Evolutionary conservation across 2,888 invertebrate species (phyloP).

Genomic region (Lepetodrilus schrolli): DNA sequence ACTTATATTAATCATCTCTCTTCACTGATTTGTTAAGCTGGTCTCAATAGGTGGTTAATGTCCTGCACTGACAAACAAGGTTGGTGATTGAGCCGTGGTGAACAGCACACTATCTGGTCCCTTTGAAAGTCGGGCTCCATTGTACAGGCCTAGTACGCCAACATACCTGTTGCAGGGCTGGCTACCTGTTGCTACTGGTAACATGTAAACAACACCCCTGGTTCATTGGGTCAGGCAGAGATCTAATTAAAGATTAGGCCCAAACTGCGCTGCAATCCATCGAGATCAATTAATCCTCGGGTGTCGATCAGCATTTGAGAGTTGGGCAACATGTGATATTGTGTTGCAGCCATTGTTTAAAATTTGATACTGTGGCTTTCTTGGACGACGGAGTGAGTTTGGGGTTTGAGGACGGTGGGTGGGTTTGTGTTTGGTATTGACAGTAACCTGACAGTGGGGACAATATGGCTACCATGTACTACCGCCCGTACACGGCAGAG

Average conservation of each 20-base stretch:
- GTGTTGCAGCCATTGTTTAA: neutral
- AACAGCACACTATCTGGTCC: too few species aligned
- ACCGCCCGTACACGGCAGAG: constrained; percentile 69
- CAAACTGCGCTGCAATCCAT: neutral
- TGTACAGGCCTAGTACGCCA: neutral
- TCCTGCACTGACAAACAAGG: too few species aligned
- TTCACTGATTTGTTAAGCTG: too few species aligned
- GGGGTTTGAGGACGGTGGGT: neutral
- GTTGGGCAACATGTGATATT: constrained; percentile 10
- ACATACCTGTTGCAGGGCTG: constrained; percentile 14
- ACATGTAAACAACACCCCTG: neutral
- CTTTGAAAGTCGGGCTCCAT: too few species aligned
- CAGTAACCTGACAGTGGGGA: neutral
- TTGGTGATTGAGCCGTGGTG: too few species aligned
- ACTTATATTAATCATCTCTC: too few species aligned
- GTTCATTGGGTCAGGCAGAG: constrained; percentile 12
- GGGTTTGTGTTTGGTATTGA: constrained; percentile 2
- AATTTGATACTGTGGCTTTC: neutral
- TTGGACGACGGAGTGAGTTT: neutral
- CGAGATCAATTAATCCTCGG: neutral
- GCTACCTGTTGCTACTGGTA: neutral
- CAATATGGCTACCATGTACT: constrained; percentile 73
- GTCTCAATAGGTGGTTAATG: too few species aligned
- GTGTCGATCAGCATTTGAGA: neutral
- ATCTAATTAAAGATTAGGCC: constrained; percentile 24